A percentile compares a stretch with the other conserved stretches of the same genome.
Conservation (phyloP, 2,113 vertebrate species). For the Phrynocephalus versicolor region DNA sequence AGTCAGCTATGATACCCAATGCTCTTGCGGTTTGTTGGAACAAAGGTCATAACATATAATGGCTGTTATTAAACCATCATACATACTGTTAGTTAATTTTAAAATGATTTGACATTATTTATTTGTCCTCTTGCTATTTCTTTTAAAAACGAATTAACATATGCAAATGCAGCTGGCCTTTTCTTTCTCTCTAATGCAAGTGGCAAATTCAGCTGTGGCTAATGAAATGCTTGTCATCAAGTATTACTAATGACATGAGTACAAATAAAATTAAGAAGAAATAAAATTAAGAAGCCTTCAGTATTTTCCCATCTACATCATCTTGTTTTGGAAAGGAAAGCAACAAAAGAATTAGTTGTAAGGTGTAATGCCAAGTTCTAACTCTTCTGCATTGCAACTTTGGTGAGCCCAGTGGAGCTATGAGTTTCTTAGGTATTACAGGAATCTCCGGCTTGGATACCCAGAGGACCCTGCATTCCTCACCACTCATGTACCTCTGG, state of each 20-base stretch:
- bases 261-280: background rate
- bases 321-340: background rate
- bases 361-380: background rate
- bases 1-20: background rate
- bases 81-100: background rate
- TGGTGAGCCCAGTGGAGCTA: background rate
- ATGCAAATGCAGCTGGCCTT: background rate
- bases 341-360: background rate
- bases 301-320: background rate
- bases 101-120: background rate
- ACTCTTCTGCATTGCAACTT: background rate
- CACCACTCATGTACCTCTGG: background rate
- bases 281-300: background rate
- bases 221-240: background rate
- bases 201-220: background rate
- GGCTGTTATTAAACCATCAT: background rate
- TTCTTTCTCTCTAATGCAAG: background rate
- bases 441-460: too few species aligned
- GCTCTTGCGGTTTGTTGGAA: background rate
- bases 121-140: background rate
- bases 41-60: background rate
- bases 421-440: too few species aligned
- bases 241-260: background rate
- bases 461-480: too few species aligned
- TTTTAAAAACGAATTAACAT: background rate